These are phyloP conservation scores for Malurus leucopterus DNA, from an alignment of 2,797 vertebrate genomes.

Conservation along the genomic window DNA sequence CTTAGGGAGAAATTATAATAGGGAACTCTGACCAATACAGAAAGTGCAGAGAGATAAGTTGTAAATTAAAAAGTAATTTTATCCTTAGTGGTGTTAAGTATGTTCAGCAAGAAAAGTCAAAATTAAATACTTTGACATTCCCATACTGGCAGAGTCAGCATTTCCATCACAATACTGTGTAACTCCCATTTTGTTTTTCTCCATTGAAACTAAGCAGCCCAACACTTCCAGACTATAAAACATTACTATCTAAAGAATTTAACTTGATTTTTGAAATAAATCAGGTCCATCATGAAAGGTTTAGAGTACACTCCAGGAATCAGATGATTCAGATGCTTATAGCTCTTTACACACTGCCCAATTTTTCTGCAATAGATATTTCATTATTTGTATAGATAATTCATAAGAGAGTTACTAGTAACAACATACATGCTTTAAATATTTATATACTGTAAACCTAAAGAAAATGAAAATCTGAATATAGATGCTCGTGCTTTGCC, in stretches of 20 bases:
- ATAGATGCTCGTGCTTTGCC: background rate
- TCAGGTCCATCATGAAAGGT: background rate
- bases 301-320: background rate
- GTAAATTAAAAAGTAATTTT: conserved; percentile 58
- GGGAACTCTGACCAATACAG: conserved; percentile 39
- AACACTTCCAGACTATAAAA: background rate
- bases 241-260: background rate
- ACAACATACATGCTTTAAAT: background rate
- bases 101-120: background rate
- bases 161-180: background rate
- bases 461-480: background rate
- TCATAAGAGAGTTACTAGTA: background rate
- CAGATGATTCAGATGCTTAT: background rate
- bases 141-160: background rate
- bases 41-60: conserved; percentile 46
- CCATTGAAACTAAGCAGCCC: background rate
- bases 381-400: background rate
- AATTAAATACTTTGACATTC: background rate
- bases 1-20: conserved; percentile 36
- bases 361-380: background rate
- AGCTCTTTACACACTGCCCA: background rate
- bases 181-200: background rate
- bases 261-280: background rate
- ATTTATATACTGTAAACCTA: background rate
- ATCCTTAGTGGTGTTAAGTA: conserved; percentile 29